Percentiles rank a stretch among this genome's conserved stretches.
Conservation (phyloP, 2,797 vertebrate genomes). For the Chaetodon trifasciatus region DNA sequence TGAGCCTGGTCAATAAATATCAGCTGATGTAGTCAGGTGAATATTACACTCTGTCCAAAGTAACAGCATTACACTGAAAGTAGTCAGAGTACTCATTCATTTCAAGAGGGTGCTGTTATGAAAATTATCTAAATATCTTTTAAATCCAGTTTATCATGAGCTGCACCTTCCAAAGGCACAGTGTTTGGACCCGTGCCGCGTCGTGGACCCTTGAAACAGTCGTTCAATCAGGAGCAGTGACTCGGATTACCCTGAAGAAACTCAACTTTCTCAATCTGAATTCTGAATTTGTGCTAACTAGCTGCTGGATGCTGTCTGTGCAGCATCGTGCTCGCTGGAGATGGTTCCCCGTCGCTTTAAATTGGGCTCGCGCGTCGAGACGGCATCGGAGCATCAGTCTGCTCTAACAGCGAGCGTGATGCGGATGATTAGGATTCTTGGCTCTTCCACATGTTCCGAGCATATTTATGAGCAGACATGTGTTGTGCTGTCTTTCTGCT, state of each 20-base stretch:
- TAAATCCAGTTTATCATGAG: too few species aligned
- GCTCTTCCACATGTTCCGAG: conserved; percentile 14
- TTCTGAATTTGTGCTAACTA: neutral
- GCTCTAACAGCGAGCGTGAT: neutral
- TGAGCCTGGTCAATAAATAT: neutral
- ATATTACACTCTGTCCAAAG: too few species aligned
- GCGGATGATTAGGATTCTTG: conserved; percentile 8
- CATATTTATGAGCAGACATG: conserved; percentile 21
- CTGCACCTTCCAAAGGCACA: too few species aligned
- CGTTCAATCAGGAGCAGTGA: neutral
- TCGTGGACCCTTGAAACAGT: neutral
- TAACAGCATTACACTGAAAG: too few species aligned
- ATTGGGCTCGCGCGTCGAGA: neutral
- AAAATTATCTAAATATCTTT: too few species aligned
- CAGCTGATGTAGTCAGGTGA: too few species aligned
- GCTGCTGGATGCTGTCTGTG: neutral
- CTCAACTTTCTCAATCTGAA: neutral
- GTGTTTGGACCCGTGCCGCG: too few species aligned
- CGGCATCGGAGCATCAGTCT: conserved; percentile 1
- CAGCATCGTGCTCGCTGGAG: neutral
- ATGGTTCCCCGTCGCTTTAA: neutral
- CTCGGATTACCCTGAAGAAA: neutral
- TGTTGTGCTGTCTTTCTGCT: conserved; percentile 20
- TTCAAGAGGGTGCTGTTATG: too few species aligned
- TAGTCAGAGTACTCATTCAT: too few species aligned